Base-by-base conservation (phyloP, 2,113 vertebrate species). In the Suncus etruscus region DNA sequence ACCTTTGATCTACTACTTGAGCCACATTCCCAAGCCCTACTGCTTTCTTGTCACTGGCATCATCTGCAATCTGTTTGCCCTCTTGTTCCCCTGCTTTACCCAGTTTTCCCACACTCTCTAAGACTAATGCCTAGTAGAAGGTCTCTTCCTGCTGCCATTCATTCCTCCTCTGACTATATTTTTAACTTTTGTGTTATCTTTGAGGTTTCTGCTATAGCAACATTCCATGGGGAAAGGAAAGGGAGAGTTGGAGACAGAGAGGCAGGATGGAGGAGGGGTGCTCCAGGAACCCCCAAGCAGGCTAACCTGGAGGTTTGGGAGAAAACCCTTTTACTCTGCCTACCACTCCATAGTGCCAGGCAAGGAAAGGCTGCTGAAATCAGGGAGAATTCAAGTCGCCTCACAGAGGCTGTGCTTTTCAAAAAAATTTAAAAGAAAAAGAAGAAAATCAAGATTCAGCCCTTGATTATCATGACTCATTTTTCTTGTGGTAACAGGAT, bases 171-270 rank as follows among this genome's bases (percentile, higher is more conserved):
- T 73, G 47, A 65, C 10, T 81, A 4, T 68, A 50, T 51, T 70
- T 90, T 87, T 74, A 85, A 51, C 65, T 85, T 91, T 74, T 58
- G 54, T 69, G 48, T 15, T 31, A 24, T 58, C 16, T 80, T 39
- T 74, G 93, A 87, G 72, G 77, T 74, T 39, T 69, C 27, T 85
- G 83, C 58, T 82, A 54, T 10, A 82, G 31, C 31, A 77, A 74
- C 14, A 74, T 88, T 54, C 32, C 15, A 29, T 39, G n/a, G 72
- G 8, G 69, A 86, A 83, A 47, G 29, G 24, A 83, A 47, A 80
- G 78, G 76, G 63, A 24, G 70, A 76, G 69, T 8, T 51, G 74
- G 45, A 66, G n/a, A 65, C 83, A 48, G 32, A 75, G 74, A 61
- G 32, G 80, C 47, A 72, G 3, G 3, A 50, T 11, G 39, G 74